phyloP scores from a whole-genome alignment of 2,797 vertebrate species.

The Intellagama lesueurii region DNA sequence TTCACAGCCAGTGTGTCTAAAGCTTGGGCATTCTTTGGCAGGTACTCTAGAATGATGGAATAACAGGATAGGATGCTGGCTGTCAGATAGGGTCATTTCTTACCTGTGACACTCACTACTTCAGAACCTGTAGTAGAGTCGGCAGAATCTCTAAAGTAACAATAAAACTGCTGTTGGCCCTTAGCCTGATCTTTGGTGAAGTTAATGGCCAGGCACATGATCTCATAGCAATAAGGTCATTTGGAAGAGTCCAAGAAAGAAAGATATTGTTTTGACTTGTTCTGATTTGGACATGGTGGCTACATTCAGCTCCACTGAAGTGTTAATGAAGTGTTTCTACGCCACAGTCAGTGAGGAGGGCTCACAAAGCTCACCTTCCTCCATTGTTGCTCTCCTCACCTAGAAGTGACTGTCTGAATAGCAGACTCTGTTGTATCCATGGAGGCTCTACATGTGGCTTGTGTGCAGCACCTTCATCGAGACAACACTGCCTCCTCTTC shows the following conservation, averaged over 20 bases:
- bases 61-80: not conserved
- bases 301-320: not conserved
- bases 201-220: not conserved
- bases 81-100: not conserved
- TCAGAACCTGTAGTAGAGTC: not conserved
- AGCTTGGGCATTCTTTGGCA: not conserved
- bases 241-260: not conserved
- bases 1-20: not conserved
- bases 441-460: no score
- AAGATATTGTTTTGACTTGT: not conserved
- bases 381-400: no score
- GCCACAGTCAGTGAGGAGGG: no score
- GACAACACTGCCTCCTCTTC: no score
- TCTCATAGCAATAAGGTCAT: not conserved
- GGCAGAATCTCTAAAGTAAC: not conserved
- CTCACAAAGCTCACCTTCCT: no score
- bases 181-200: not conserved
- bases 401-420: no score
- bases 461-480: no score
- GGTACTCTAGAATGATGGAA: conserved; percentile 13
- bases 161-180: not conserved
- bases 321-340: no score
- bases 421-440: no score
- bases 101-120: not conserved
- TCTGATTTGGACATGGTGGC: not conserved